These are phyloP conservation scores for Chrysina gloriosa DNA, from an alignment of 2,888 invertebrate genomes.

Conservation along the genomic window DNA sequence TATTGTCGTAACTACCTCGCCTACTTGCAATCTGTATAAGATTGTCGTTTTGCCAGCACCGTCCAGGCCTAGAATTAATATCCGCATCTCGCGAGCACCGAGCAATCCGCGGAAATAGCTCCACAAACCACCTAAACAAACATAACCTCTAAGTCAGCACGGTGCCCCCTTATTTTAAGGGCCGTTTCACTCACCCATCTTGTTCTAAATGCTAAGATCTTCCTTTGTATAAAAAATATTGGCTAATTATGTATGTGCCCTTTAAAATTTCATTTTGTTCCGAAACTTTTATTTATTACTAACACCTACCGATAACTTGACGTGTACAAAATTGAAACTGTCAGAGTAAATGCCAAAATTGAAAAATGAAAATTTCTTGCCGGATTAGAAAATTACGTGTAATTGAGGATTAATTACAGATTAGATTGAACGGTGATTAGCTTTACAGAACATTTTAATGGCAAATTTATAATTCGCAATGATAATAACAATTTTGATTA, in stretches of 20 bases:
- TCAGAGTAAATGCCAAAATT: slow-evolving; percentile 20
- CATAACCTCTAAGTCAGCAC: slow-evolving; percentile 39
- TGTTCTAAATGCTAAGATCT: slow-evolving; percentile 8
- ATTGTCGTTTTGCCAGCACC: slow-evolving; percentile 99
- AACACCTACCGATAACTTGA: slow-evolving; percentile 23
- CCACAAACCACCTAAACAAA: slow-evolving; percentile 86
- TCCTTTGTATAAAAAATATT: slow-evolving; percentile 22
- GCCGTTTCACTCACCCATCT: slow-evolving; percentile 29
- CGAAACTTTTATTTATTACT: slow-evolving; percentile 15
- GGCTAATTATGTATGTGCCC: slow-evolving; percentile 10
- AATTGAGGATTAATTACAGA: background rate
- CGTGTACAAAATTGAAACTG: slow-evolving; percentile 39
- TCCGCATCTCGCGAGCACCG: slow-evolving; percentile 97
- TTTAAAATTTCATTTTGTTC: slow-evolving; percentile 34
- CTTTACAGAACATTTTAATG: too few species aligned
- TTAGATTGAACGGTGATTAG: background rate
- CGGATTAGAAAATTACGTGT: background rate
- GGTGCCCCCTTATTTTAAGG: background rate
- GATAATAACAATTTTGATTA: too few species aligned
- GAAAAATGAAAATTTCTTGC: slow-evolving; percentile 9
- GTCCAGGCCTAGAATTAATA: slow-evolving; percentile 96
- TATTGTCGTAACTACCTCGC: slow-evolving; percentile 98
- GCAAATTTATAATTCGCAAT: too few species aligned
- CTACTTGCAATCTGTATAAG: slow-evolving; percentile 96
- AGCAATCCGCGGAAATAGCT: slow-evolving; percentile 96